Base-by-base conservation (phyloP, 2,113 vertebrate species). In the Canis aureus region DNA sequence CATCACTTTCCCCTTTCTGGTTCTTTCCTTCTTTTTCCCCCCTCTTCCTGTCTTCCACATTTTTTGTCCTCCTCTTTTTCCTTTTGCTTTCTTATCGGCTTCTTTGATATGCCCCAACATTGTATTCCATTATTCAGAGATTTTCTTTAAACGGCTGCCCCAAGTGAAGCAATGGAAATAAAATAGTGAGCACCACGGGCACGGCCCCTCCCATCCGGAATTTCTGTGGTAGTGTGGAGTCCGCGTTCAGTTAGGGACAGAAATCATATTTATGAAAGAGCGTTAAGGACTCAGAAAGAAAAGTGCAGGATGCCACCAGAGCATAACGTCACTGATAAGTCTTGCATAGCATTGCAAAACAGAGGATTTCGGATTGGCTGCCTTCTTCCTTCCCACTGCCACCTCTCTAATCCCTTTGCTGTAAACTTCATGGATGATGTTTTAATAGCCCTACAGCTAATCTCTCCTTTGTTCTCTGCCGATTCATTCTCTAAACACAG, bases 381-480 rank as follows among this genome's bases (percentile, higher is more conserved):
- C 16, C n/a, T 78, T 71, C 49, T 69, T 66, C n/a, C 60, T 89
- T 51, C 49, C 8, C 22, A 17, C 2, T 3, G 64, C 25, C 43
- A 20, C 16, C 53, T 91, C n/a, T 43, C 13, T 89, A 69, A 80
- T 91, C 29, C 32, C 38, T 55, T 2, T 60, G 55, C 32, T 29
- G 2, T 73, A 91, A 38, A 60, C 76, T 82, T 96, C 67, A 60
- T 49, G 19, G 53, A 59, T 82, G 91, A 82, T 85, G 57, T 82
- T 97, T 94, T 92, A 57, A 86, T 89, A 59, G 66, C 19, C 79
- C 35, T 64, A 53, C 49, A 92, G 79, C 80, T 89, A 81, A 83
- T 83, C 69, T 93, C 12, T 32, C 20, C 88, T 53, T 92, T 90
- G 19, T 88, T 79, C 38, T 12, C 4, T 82, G 55, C 74, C 53